A percentile compares a stretch with the other conserved stretches of the same genome.
phyloP scores from a whole-genome alignment of 2,797 vertebrate species.

The Tiaroga cobitis region DNA sequence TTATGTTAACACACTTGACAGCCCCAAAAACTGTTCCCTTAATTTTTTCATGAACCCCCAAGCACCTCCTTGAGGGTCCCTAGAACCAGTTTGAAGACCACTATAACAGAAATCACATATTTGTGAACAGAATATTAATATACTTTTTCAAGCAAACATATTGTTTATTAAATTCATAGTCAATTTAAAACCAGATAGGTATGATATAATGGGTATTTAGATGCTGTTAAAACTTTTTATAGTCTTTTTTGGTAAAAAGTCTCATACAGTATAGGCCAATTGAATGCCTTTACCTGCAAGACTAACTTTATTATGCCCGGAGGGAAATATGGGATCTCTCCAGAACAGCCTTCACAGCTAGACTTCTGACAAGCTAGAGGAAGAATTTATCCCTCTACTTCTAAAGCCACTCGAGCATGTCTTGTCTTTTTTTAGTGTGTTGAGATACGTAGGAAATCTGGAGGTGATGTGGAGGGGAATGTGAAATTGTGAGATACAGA shows the following conservation, averaged over 20 bases:
- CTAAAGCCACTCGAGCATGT: conserved; percentile 41
- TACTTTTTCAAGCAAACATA: background rate
- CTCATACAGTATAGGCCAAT: conserved; percentile 20
- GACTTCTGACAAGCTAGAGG: conserved; percentile 39
- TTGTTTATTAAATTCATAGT: background rate
- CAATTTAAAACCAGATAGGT: background rate
- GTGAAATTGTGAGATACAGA: conserved; percentile 1
- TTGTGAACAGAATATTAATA: background rate
- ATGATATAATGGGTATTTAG: background rate
- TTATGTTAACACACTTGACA: background rate
- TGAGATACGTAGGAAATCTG: conserved; percentile 38
- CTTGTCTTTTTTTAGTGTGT: conserved; percentile 32
- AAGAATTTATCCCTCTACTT: conserved; percentile 37
- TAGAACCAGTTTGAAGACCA: background rate
- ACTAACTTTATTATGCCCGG: conserved; percentile 58
- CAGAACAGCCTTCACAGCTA: conserved; percentile 37
- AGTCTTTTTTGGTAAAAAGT: background rate
- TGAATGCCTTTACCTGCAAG: conserved; percentile 51
- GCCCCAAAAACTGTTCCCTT: background rate
- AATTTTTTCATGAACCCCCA: background rate
- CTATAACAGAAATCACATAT: background rate
- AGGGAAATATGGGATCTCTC: conserved; percentile 42
- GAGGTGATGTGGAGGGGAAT: conserved; percentile 38
- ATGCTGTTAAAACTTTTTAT: background rate
- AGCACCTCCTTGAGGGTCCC: background rate